A percentile compares a stretch with the other conserved stretches of the same genome.
These are phyloP conservation scores for Bombus polaris DNA, from an alignment of 1,140 invertebrate genomes.

Conservation along the genomic window DNA sequence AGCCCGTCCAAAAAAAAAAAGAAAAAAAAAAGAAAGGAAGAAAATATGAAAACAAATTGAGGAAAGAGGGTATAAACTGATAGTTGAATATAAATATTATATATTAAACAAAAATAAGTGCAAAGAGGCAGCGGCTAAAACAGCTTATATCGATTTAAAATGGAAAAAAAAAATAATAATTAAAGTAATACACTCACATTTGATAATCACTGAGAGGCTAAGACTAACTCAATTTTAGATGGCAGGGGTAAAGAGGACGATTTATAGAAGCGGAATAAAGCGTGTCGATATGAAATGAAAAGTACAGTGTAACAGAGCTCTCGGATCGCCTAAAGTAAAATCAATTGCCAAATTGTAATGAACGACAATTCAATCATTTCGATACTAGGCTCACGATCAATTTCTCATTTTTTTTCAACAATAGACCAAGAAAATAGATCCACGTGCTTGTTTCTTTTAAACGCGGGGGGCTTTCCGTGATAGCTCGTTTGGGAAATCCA, in stretches of 20 bases:
- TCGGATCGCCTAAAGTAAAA: slow-evolving; percentile 40
- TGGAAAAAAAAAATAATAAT: slow-evolving; percentile 69
- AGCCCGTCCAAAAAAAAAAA: slow-evolving; percentile 47
- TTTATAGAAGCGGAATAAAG: slow-evolving; percentile 9
- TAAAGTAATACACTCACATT: slow-evolving; percentile 77
- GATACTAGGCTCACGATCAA: neutral
- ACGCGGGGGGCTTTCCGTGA: slow-evolving; percentile 26
- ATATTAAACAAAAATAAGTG: slow-evolving; percentile 51
- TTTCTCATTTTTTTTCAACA: neutral
- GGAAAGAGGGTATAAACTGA: slow-evolving; percentile 35
- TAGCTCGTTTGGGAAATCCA: slow-evolving; percentile 29
- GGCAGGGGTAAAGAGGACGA: slow-evolving; percentile 59
- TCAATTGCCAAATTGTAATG: neutral
- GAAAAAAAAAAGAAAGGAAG: neutral
- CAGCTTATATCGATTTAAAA: slow-evolving; percentile 74
- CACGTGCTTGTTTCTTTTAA: neutral
- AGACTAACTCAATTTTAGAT: slow-evolving; percentile 82
- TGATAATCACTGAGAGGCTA: slow-evolving; percentile 84
- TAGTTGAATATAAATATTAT: slow-evolving; percentile 43
- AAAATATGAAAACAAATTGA: neutral
- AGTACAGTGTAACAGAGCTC: slow-evolving; percentile 28
- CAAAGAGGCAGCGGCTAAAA: slow-evolving; percentile 77
- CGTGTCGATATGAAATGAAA: slow-evolving; percentile 22
- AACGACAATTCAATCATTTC: neutral
- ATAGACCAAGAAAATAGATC: neutral